Evolutionary conservation across 2,113 vertebrate genomes (phyloP).

Genomic region (Cygnus buccinator): DNA sequence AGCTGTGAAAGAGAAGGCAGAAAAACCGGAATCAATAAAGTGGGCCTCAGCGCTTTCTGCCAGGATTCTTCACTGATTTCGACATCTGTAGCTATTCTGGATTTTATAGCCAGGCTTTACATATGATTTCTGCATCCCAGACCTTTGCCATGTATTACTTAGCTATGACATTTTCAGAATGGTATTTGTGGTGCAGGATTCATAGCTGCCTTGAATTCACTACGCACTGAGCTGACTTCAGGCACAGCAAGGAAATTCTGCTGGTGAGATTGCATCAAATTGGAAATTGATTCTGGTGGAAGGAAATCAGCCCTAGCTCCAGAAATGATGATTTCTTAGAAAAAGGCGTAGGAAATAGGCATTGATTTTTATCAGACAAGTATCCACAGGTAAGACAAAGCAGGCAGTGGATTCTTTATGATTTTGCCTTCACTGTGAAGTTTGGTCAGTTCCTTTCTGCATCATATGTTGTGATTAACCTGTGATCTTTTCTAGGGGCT

Average conservation of each 20-base stretch:
- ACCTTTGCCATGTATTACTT: slow-evolving; percentile 38
- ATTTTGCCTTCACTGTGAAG: background rate
- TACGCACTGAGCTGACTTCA: slow-evolving; percentile 34
- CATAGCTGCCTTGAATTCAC: slow-evolving; percentile 48
- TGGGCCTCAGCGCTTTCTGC: background rate
- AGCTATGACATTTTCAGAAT: slow-evolving; percentile 60
- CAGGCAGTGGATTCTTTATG: background rate
- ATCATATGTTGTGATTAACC: background rate
- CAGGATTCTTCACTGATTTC: background rate
- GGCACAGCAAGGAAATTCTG: slow-evolving; percentile 25
- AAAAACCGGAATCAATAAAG: background rate
- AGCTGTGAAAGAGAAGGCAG: background rate
- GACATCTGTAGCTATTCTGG: background rate
- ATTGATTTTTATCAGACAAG: slow-evolving; percentile 30
- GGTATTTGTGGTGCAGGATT: slow-evolving; percentile 34
- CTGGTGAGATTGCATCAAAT: background rate
- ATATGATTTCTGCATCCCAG: slow-evolving; percentile 9
- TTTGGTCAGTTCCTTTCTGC: background rate
- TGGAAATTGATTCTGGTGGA: slow-evolving; percentile 13
- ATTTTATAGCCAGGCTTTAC: slow-evolving; percentile 36
- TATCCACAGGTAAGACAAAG: slow-evolving; percentile 1
- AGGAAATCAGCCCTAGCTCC: background rate
- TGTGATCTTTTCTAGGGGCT: background rate
- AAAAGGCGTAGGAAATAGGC: slow-evolving; percentile 31
- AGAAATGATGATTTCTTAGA: slow-evolving; percentile 25